phyloP scores from a whole-genome alignment of 2,113 vertebrate species.

The Tetraodon nigroviridis region DNA sequence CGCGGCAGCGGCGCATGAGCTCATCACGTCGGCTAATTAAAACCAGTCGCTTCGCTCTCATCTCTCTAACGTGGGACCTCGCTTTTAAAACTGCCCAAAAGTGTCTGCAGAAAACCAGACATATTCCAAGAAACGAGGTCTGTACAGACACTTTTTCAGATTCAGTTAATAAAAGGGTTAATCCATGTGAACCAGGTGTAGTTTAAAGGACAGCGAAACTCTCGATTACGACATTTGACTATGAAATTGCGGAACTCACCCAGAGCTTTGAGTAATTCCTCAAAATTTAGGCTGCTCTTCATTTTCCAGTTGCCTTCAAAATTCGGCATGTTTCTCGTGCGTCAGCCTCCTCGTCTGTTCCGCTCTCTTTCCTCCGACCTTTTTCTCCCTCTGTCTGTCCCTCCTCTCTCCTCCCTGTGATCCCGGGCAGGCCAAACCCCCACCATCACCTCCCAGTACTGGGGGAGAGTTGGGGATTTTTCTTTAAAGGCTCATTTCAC shows the following conservation, averaged over 20 bases:
- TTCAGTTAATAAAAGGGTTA: no score
- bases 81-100: not conserved
- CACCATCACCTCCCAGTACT: not conserved
- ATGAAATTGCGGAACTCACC: conserved; percentile 62
- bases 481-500: conserved; percentile 2
- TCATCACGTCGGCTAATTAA: conserved; percentile 12
- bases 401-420: conserved; percentile 6
- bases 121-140: no score
- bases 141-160: no score
- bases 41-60: conserved; percentile 3
- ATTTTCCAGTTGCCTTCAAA: conserved; percentile 90
- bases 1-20: not conserved
- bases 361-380: conserved; percentile 41
- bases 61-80: no score
- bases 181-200: no score
- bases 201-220: no score
- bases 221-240: not conserved
- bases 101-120: not conserved
- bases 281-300: conserved; percentile 88
- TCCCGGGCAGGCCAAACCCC: conserved; percentile 8
- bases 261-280: conserved; percentile 87
- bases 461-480: not conserved
- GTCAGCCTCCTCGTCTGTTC: conserved; percentile 36
- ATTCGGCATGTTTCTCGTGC: conserved; percentile 78
- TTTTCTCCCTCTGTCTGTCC: conserved; percentile 17